Conservation (phyloP, 2,888 invertebrate genomes). For the Acronicta aceris region DNA sequence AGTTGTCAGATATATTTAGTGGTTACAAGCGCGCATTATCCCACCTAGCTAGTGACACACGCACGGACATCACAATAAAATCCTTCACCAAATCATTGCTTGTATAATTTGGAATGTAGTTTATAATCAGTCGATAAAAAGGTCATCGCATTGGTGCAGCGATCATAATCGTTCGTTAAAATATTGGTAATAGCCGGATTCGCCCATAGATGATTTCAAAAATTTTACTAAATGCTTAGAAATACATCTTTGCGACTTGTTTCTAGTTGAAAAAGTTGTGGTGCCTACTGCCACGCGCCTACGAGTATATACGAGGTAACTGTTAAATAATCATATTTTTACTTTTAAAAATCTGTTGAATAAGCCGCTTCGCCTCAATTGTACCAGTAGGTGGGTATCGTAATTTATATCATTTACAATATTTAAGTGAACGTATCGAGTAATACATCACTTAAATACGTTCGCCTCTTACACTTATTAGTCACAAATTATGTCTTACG, state of each 20-base stretch:
- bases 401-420: constrained; percentile 29
- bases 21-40: constrained; percentile 27
- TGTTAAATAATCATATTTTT: no score
- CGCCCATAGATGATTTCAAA: not conserved
- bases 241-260: no score
- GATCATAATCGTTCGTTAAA: constrained; percentile 16
- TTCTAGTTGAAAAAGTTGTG: no score
- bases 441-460: constrained; percentile 25
- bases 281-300: no score
- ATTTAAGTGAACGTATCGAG: constrained; percentile 21
- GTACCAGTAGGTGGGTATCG: constrained; percentile 69
- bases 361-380: constrained; percentile 37
- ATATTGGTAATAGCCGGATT: not conserved
- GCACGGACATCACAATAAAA: constrained; percentile 56
- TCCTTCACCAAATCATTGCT: constrained; percentile 24
- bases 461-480: constrained; percentile 39
- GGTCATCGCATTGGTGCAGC: constrained; percentile 23
- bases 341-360: constrained; percentile 35
- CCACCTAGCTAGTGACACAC: constrained; percentile 55
- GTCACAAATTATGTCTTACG: constrained; percentile 42
- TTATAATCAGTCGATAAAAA: constrained; percentile 49
- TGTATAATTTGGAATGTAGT: constrained; percentile 58
- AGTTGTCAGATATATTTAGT: constrained; percentile 30
- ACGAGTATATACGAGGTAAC: no score
- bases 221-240: no score